Evolutionary conservation across 2,797 vertebrate species (phyloP).

Genomic region (Premnoplex brunnescens): DNA sequence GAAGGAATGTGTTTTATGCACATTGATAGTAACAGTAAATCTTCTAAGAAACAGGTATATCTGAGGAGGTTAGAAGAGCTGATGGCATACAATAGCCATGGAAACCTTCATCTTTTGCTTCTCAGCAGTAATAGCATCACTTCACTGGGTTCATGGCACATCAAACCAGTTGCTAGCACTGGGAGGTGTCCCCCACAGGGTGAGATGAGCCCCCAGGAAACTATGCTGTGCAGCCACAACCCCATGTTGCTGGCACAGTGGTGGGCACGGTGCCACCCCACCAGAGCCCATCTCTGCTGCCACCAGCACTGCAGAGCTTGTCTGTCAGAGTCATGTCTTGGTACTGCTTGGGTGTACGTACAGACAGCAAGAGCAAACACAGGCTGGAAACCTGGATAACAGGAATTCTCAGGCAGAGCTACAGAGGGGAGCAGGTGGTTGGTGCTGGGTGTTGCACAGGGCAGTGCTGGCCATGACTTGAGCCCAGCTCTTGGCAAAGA

Average conservation of each 20-base stretch:
- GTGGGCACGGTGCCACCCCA: rapidly evolving
- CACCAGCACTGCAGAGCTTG: not conserved
- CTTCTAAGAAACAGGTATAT: not conserved
- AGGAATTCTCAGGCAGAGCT: rapidly evolving
- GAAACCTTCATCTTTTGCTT: not conserved
- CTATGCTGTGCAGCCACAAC: rapidly evolving
- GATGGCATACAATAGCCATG: not conserved
- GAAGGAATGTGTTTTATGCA: not conserved
- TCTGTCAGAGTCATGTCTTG: no score
- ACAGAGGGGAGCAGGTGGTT: no score
- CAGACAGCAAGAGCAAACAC: not conserved
- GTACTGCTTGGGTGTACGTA: rapidly evolving
- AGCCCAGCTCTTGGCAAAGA: rapidly evolving
- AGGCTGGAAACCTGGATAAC: not conserved
- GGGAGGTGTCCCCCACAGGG: not conserved
- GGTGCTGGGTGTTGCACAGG: not conserved
- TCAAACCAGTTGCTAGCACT: not conserved
- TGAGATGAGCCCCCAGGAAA: not conserved
- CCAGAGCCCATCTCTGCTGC: not conserved
- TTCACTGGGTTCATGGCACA: not conserved
- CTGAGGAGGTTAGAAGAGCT: not conserved
- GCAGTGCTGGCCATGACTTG: not conserved
- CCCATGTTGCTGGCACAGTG: not conserved
- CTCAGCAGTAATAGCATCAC: not conserved
- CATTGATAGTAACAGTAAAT: not conserved